Evolutionary conservation across 1,140 invertebrate genomes (phyloP).

Genomic region (Belonocnema kinseyi): DNA sequence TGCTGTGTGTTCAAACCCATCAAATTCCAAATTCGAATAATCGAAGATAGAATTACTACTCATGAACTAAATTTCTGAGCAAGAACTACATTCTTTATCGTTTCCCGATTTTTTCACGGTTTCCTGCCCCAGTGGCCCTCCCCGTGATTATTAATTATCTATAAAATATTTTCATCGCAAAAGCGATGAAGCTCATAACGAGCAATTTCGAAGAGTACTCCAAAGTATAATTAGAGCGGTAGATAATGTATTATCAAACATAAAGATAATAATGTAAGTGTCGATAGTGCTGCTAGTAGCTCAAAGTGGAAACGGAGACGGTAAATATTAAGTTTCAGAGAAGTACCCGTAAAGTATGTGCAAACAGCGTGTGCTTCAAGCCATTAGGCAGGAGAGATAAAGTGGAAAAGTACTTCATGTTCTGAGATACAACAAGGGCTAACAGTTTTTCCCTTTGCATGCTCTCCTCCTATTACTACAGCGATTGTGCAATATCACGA

Average conservation of each 20-base stretch:
- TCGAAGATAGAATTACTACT: no score
- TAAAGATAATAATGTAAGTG: not conserved
- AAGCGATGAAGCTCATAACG: no score
- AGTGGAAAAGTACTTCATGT: constrained; percentile 23
- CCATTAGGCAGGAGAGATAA: constrained; percentile 22
- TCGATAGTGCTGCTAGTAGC: not conserved
- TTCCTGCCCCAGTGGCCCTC: no score
- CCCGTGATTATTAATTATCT: no score
- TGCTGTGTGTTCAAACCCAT: no score
- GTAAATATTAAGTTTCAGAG: constrained; percentile 30
- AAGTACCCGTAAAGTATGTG: constrained; percentile 17
- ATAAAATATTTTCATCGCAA: no score
- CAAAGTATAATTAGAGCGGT: no score
- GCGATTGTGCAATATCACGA: constrained; percentile 22
- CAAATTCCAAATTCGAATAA: no score
- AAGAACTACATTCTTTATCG: no score
- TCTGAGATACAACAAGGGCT: constrained; percentile 29
- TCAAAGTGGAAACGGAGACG: constrained; percentile 9
- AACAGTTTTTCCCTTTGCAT: constrained; percentile 24
- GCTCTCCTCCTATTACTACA: constrained; percentile 8
- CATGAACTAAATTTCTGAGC: no score
- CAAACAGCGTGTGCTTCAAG: constrained; percentile 15
- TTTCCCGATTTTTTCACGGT: no score
- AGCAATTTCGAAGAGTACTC: no score
- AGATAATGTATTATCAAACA: not conserved